These are phyloP conservation scores for Globodera rostochiensis DNA, from an alignment of 1,140 invertebrate species.

Conservation along the genomic window DNA sequence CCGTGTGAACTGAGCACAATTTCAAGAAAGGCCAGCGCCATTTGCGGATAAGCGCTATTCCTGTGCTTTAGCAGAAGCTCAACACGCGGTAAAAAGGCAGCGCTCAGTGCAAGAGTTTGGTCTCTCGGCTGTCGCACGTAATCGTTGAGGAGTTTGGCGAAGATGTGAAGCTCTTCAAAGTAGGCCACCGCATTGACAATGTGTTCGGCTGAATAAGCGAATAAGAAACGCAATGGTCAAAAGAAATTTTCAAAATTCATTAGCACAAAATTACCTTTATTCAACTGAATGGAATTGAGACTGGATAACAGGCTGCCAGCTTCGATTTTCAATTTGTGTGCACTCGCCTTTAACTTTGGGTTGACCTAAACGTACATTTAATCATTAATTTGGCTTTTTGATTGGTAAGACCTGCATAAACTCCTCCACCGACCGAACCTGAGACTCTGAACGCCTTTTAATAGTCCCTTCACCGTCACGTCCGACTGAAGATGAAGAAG, in stretches of 20 bases:
- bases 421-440: not conserved
- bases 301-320: not conserved
- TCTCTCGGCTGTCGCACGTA: slow-evolving; percentile 27
- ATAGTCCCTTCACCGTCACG: not conserved
- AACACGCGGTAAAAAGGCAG: slow-evolving; percentile 18
- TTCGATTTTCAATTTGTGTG: not conserved
- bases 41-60: slow-evolving; percentile 12
- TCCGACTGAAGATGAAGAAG: not conserved
- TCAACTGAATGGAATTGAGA: not conserved
- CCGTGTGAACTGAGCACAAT: slow-evolving; percentile 30
- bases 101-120: slow-evolving; percentile 29
- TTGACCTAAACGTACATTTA: not conserved
- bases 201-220: slow-evolving; percentile 15
- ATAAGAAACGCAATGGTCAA: not conserved
- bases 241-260: not conserved
- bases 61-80: slow-evolving; percentile 16
- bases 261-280: not conserved
- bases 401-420: not conserved
- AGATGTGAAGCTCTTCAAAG: slow-evolving; percentile 23
- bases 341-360: not conserved
- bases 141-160: slow-evolving; percentile 29
- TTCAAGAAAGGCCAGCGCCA: slow-evolving; percentile 34
- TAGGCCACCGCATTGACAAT: slow-evolving; percentile 9
- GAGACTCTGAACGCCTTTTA: not conserved
- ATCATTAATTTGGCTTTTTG: not conserved